Evolutionary conservation across 2,888 invertebrate species (phyloP).

Genomic region (Chironomus riparius): DNA sequence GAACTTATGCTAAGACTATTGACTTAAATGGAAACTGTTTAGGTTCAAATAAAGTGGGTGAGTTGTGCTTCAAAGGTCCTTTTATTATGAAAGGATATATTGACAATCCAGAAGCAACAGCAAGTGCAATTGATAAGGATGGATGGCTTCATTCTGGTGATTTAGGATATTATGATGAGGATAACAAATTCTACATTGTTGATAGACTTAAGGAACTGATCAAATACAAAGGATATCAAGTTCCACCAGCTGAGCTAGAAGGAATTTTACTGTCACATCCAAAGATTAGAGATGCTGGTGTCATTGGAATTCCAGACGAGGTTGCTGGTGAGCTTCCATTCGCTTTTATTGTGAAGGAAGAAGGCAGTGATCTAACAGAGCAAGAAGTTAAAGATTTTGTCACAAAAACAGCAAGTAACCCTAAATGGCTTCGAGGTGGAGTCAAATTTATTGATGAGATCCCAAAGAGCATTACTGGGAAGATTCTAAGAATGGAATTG

Average conservation of each 20-base stretch:
- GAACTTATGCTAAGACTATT: constrained; percentile 47
- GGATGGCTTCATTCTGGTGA: constrained; percentile 77
- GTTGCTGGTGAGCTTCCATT: constrained; percentile 63
- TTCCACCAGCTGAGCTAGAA: constrained; percentile 73
- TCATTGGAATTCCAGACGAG: constrained; percentile 67
- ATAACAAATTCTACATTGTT: constrained; percentile 65
- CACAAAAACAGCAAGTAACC: constrained; percentile 50
- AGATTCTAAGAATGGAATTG: constrained; percentile 60
- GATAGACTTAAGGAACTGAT: constrained; percentile 74
- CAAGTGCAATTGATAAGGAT: constrained; percentile 49
- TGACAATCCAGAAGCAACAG: constrained; percentile 53
- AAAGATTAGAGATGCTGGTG: constrained; percentile 61
- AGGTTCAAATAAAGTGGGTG: constrained; percentile 56
- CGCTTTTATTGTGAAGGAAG: constrained; percentile 63
- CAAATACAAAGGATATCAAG: constrained; percentile 71
- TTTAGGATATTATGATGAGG: constrained; percentile 68
- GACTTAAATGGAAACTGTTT: constrained; percentile 49
- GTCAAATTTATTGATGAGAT: constrained; percentile 63
- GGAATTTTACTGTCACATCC: constrained; percentile 56
- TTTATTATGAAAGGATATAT: constrained; percentile 68
- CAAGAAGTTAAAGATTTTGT: constrained; percentile 39
- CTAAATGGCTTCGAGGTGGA: constrained; percentile 66
- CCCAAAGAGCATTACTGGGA: constrained; percentile 69
- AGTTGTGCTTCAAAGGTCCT: constrained; percentile 67
- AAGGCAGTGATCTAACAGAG: constrained; percentile 44